Conservation (phyloP, 2,888 invertebrate genomes). For the Tipula lateralis region DNA sequence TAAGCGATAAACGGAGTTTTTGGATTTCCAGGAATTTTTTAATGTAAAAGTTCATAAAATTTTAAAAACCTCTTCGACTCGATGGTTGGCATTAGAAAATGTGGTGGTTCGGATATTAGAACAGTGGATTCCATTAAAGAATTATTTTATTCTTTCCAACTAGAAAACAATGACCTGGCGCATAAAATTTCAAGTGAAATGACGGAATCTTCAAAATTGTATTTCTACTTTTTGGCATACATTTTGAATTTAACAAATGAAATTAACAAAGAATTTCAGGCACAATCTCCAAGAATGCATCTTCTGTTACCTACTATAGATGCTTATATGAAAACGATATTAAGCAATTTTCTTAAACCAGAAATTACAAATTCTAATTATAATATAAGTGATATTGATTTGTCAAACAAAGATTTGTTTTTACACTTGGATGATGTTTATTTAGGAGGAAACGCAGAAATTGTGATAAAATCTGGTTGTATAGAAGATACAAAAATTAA, state of each 20-base stretch:
- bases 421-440: too few species aligned
- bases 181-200: too few species aligned
- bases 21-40: too few species aligned
- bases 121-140: conserved; percentile 31
- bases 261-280: not conserved
- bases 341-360: not conserved
- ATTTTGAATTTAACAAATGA: not conserved
- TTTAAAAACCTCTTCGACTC: conserved; percentile 38
- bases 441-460: too few species aligned
- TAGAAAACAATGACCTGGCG: too few species aligned
- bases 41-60: too few species aligned
- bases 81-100: conserved; percentile 39
- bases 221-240: not conserved
- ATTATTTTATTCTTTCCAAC: conserved; percentile 31
- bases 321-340: not conserved
- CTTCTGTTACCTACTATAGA: not conserved
- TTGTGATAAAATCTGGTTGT: too few species aligned
- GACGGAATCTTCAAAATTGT: too few species aligned
- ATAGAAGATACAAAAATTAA: too few species aligned
- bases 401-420: too few species aligned
- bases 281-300: not conserved
- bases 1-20: too few species aligned
- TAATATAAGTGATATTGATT: too few species aligned
- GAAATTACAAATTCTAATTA: not conserved
- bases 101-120: conserved; percentile 34